phyloP scores from a whole-genome alignment of 1,140 invertebrate species.

The Diploscapter pachys region DNA sequence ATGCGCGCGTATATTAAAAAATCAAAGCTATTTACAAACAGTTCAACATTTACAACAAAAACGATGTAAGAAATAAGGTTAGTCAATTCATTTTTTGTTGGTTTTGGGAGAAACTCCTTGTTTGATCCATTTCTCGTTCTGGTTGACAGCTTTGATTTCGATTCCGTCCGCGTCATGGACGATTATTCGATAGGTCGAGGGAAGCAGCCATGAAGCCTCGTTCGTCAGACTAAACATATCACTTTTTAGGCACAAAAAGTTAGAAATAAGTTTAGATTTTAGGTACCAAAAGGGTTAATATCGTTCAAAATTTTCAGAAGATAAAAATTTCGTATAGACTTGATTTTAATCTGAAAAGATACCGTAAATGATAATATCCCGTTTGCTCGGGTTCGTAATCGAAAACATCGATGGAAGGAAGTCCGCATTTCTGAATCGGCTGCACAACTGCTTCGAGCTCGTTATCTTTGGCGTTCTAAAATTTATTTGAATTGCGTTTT shows the following conservation, averaged over 20 bases:
- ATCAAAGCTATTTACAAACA: too few relatives aligned
- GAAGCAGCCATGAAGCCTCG: slow-evolving; percentile 27
- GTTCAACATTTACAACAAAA: too few relatives aligned
- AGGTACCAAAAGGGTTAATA: not conserved
- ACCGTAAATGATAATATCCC: slow-evolving; percentile 31
- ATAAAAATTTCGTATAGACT: not conserved
- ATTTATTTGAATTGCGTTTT: not conserved
- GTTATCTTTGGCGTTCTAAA: slow-evolving; percentile 14
- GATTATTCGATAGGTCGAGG: slow-evolving; percentile 23
- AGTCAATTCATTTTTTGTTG: too few relatives aligned
- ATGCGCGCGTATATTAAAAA: too few relatives aligned
- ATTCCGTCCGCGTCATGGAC: slow-evolving; percentile 15
- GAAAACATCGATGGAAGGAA: slow-evolving; percentile 32
- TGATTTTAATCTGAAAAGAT: not conserved
- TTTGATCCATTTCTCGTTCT: slow-evolving; percentile 34
- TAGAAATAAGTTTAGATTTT: not conserved
- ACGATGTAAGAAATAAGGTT: too few relatives aligned
- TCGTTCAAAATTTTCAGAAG: not conserved
- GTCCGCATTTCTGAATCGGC: slow-evolving; percentile 17
- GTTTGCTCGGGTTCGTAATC: slow-evolving; percentile 23
- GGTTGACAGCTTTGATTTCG: slow-evolving; percentile 21
- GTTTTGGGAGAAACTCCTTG: not conserved
- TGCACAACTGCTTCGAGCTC: slow-evolving; percentile 18
- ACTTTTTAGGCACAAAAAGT: slow-evolving; percentile 1
- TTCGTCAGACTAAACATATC: slow-evolving; percentile 13